Conservation (phyloP, 2,797 vertebrate species). For the Tolypeutes matacus region DNA sequence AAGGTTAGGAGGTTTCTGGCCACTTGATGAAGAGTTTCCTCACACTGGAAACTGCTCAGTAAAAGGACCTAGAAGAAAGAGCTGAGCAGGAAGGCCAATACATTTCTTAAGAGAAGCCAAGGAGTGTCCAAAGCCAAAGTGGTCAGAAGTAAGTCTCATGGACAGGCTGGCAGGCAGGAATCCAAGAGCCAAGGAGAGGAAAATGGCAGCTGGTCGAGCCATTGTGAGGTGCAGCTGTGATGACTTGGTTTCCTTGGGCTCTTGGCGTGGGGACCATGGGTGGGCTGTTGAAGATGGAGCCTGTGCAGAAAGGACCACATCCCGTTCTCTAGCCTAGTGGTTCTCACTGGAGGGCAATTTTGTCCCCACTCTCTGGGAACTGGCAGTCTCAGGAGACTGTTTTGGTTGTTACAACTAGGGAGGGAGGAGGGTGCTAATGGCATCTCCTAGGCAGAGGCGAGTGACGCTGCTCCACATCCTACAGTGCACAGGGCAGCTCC, state of each 20-base stretch:
- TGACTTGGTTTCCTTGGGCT: neutral
- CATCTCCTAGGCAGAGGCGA: neutral
- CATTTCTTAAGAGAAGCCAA: neutral
- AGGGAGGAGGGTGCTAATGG: too few species aligned
- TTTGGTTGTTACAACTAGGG: neutral
- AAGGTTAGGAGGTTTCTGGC: neutral
- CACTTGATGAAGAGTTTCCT: neutral
- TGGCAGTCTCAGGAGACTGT: neutral
- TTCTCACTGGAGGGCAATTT: neutral
- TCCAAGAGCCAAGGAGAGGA: neutral
- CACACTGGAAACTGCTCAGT: neutral
- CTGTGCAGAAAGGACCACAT: neutral
- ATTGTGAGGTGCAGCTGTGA: neutral
- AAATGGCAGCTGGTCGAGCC: accelerated
- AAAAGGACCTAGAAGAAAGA: neutral
- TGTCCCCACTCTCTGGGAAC: neutral
- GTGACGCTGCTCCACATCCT: too few species aligned
- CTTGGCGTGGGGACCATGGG: too few species aligned
- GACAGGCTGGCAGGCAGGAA: too few species aligned
- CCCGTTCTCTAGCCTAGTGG: accelerated
- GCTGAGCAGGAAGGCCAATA: accelerated
- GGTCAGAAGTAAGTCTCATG: neutral
- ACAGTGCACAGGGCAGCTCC: neutral
- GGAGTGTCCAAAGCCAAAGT: neutral
- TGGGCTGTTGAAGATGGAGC: too few species aligned